These are phyloP conservation scores for Hydrozoanthus gracilis DNA, from an alignment of 92 coral and sea anemone genomes.

Conservation along the genomic window DNA sequence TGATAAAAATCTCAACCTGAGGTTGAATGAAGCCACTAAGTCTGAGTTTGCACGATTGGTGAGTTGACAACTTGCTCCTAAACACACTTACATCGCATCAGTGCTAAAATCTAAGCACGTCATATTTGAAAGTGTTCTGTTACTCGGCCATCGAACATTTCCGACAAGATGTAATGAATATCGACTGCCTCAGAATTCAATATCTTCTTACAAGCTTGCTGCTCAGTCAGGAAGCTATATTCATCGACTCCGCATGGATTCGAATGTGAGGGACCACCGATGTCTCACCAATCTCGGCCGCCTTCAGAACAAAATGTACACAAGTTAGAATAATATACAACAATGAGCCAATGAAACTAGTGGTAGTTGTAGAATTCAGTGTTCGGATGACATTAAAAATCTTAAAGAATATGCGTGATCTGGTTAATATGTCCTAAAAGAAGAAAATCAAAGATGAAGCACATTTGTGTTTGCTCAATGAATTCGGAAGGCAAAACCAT, in stretches of 20 bases:
- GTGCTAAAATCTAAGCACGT: background rate
- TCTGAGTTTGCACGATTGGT: background rate
- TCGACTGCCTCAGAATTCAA: constrained; percentile 40
- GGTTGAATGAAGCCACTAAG: constrained; percentile 18
- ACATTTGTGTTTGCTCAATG: background rate
- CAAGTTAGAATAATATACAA: constrained; percentile 32
- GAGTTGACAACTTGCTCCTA: background rate
- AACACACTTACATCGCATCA: background rate
- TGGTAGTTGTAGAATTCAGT: constrained; percentile 10
- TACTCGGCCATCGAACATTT: constrained; percentile 14
- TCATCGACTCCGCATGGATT: constrained; percentile 41
- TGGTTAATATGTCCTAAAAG: background rate
- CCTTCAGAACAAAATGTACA: constrained; percentile 48
- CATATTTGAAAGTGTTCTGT: background rate
- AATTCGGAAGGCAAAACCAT: background rate
- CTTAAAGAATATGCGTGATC: background rate
- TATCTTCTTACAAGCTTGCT: constrained; percentile 38
- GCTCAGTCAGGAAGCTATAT: constrained; percentile 44
- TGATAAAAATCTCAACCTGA: background rate
- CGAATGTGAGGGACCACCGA: constrained; percentile 43
- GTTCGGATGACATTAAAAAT: constrained; percentile 20
- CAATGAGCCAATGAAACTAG: constrained; percentile 23
- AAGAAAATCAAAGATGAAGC: background rate
- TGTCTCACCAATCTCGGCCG: constrained; percentile 53
- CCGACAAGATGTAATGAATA: background rate